phyloP scores from a whole-genome alignment of 2,113 vertebrate genomes.

The Vanacampus margaritifer region DNA sequence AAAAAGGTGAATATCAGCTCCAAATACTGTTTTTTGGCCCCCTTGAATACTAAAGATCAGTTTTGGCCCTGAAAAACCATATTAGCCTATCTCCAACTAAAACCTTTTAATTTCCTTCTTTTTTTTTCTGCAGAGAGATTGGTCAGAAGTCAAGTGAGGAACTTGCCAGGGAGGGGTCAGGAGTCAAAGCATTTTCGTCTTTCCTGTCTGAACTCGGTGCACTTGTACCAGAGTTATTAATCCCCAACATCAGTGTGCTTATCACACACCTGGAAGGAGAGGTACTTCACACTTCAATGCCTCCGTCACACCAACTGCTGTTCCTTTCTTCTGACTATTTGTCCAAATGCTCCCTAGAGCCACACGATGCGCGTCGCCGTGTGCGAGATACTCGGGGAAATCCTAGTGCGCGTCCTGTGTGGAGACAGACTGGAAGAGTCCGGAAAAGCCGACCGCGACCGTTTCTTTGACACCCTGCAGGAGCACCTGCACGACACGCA shows the following conservation, averaged over 20 bases:
- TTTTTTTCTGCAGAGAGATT: constrained; percentile 78
- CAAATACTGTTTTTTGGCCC: too few species aligned
- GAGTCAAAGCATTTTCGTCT: constrained; percentile 79
- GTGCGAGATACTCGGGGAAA: constrained; percentile 83
- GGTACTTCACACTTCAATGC: constrained; percentile 62
- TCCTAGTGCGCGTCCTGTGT: constrained; percentile 81
- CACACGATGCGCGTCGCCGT: constrained; percentile 85
- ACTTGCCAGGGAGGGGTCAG: constrained; percentile 78
- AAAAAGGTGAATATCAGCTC: not conserved
- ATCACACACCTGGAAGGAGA: constrained; percentile 88
- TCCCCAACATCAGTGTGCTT: constrained; percentile 87
- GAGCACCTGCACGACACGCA: constrained; percentile 83
- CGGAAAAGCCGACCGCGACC: constrained; percentile 80
- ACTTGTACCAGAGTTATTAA: constrained; percentile 77
- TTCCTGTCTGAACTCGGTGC: constrained; percentile 86
- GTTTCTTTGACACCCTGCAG: constrained; percentile 85
- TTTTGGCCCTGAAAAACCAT: too few species aligned
- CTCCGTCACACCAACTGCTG: not conserved
- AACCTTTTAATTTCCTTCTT: too few species aligned
- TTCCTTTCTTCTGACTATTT: not conserved
- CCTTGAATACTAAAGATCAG: too few species aligned
- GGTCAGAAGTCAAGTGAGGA: constrained; percentile 88
- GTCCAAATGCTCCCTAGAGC: constrained; percentile 64
- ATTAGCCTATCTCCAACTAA: too few species aligned
- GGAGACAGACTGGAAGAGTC: constrained; percentile 83